Conservation (phyloP, 2,113 vertebrate genomes). For the Cromileptes altivelis region DNA sequence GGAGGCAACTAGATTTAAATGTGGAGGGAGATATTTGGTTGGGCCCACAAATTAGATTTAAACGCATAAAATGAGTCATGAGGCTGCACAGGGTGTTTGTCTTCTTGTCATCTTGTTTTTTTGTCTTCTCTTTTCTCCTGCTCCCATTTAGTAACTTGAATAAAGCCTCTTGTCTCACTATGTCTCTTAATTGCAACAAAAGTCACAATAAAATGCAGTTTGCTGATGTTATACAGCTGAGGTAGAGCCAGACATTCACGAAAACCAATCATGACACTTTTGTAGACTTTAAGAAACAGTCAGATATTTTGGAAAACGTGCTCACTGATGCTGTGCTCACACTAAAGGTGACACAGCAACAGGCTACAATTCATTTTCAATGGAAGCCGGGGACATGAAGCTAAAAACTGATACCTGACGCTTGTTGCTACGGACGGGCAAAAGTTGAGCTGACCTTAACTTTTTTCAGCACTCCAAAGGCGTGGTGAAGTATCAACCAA, state of each 20-base stretch:
- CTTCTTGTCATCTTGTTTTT: background rate
- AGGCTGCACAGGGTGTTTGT: slow-evolving; percentile 9
- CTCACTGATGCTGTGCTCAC: too few species aligned
- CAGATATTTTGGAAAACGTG: too few species aligned
- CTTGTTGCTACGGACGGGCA: too few species aligned
- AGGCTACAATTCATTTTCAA: too few species aligned
- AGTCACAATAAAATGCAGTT: background rate
- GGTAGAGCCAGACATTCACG: background rate
- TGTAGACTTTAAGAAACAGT: background rate
- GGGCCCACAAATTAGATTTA: slow-evolving; percentile 39
- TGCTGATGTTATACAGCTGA: background rate
- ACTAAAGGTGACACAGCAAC: too few species aligned
- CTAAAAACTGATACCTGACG: too few species aligned
- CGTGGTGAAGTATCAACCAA: too few species aligned
- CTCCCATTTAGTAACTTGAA: background rate
- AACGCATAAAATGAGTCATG: slow-evolving; percentile 37
- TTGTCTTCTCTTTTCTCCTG: background rate
- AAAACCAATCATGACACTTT: background rate
- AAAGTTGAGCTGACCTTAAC: too few species aligned
- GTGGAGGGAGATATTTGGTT: slow-evolving; percentile 7
- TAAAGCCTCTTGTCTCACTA: background rate
- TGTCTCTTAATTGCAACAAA: background rate
- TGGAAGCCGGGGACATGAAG: too few species aligned
- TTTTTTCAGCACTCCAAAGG: too few species aligned
- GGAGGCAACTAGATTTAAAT: slow-evolving; percentile 20